Conservation (phyloP, 2,888 invertebrate species). For the Macaria liturata region DNA sequence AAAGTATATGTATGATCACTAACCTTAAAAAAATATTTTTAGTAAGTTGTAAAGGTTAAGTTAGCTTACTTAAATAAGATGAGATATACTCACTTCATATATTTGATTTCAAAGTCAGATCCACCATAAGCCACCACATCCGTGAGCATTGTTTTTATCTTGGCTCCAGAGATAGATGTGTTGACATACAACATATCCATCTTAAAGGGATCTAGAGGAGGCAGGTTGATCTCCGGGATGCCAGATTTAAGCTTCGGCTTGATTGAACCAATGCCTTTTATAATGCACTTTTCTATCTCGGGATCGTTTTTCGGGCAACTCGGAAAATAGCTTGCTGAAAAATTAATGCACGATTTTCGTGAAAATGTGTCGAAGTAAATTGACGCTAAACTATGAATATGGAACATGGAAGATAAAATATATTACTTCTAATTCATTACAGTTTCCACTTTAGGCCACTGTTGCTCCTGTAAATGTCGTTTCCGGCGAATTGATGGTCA, state of each 20-base stretch:
- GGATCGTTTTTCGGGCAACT: constrained; percentile 40
- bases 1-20: too few relatives aligned
- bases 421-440: too few relatives aligned
- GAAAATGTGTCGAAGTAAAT: too few relatives aligned
- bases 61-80: too few relatives aligned
- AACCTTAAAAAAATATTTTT: too few relatives aligned
- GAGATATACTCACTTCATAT: constrained; percentile 10
- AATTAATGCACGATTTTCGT: background rate
- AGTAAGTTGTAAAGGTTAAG: too few relatives aligned
- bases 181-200: background rate
- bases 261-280: constrained; percentile 16
- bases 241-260: constrained; percentile 35
- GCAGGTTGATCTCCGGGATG: constrained; percentile 42
- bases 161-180: constrained; percentile 1
- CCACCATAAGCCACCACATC: constrained; percentile 11
- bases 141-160: background rate
- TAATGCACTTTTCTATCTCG: constrained; percentile 38
- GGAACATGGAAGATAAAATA: too few relatives aligned
- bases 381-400: too few relatives aligned
- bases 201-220: constrained; percentile 26
- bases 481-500: too few relatives aligned
- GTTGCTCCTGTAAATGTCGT: too few relatives aligned
- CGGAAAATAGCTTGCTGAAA: constrained; percentile 30
- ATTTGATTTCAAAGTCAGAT: constrained; percentile 6
- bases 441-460: too few relatives aligned